Base-by-base conservation (phyloP, 1,140 invertebrate species). In the Saccostrea glomerata region DNA sequence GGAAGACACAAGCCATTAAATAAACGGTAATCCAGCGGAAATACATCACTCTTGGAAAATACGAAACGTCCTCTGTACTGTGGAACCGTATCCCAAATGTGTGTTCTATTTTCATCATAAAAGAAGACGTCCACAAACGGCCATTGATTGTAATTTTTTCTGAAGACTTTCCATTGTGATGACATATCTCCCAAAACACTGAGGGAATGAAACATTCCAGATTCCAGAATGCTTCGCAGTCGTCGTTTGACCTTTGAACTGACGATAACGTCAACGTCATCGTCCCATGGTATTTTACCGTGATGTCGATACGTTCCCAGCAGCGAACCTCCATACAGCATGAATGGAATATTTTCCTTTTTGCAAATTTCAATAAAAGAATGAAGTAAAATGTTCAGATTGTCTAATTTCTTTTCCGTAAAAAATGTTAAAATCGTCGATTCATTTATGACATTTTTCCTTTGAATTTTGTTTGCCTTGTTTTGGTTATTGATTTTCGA, bases 101-200 rank as follows among this genome's bases (percentile, higher is more conserved):
- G 93, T 4, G 92, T 94, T 3, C 82, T 86, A 77, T 93, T 93
- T 87, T 93, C 92, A 0, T 25, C 54, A 86, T 91, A 94, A 86
- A 94, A 94, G 86, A 94, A 94, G 63, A 94, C 92, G 82, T 94
- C 94, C 36, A 94, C 87, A 87, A 91, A 94, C 17, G 94, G 94
- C 93, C 93, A 94, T 20, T 91, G 84, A 83, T 89, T 91, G 5
- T 87, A 12, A 12, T 63, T 63, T 20, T 84, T 89, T 85, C 87
- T 86, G 66, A 88, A 92, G 60, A 93, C 93, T 86, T 93, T 93
- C 92, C 92, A 93, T 23, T 91, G 90, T 40, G 63, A 23, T 20
- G 6, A 40, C 36, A 12, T 30, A 15, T 23, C 17, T 47, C 36
- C 30, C 20, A 0, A 23, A 84, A 84, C 82, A 36, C 40, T 83